These are phyloP conservation scores for Leptinotarsa peninsularis DNA, from an alignment of 2,888 invertebrate genomes.

Conservation along the genomic window DNA sequence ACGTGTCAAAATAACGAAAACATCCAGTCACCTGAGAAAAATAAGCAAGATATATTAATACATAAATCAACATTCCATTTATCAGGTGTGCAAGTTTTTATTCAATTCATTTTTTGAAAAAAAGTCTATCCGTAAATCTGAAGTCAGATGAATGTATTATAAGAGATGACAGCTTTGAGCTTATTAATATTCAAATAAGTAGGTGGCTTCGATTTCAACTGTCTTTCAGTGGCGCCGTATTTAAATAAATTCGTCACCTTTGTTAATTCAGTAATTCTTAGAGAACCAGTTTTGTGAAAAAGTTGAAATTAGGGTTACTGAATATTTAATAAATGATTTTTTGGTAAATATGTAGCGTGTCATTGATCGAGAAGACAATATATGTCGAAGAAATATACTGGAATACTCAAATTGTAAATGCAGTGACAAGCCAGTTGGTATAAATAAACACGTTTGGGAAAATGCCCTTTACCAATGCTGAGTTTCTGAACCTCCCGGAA, in stretches of 20 bases:
- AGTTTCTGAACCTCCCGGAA: no score
- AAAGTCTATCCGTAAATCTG: neutral
- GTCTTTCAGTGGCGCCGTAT: neutral
- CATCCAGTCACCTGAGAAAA: neutral
- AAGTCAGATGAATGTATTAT: conserved; percentile 4
- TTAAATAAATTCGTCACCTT: neutral
- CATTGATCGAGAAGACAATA: no score
- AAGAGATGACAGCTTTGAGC: neutral
- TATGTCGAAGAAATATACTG: no score
- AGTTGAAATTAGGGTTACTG: no score
- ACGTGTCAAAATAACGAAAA: conserved; percentile 10
- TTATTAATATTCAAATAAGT: conserved; percentile 6
- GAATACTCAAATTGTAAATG: no score
- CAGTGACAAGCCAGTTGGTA: no score
- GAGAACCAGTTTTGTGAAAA: no score
- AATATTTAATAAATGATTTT: no score
- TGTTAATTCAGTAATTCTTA: neutral
- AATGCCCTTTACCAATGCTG: no score
- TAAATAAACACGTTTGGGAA: no score
- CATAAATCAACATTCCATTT: neutral
- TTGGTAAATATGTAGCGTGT: no score
- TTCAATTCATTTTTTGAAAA: neutral
- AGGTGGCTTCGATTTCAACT: neutral
- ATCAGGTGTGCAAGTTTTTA: conserved; percentile 8
- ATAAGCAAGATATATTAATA: conserved; percentile 8